Evolutionary conservation across 2,113 vertebrate genomes (phyloP).

Genomic region (Paramisgurnus dabryanus): DNA sequence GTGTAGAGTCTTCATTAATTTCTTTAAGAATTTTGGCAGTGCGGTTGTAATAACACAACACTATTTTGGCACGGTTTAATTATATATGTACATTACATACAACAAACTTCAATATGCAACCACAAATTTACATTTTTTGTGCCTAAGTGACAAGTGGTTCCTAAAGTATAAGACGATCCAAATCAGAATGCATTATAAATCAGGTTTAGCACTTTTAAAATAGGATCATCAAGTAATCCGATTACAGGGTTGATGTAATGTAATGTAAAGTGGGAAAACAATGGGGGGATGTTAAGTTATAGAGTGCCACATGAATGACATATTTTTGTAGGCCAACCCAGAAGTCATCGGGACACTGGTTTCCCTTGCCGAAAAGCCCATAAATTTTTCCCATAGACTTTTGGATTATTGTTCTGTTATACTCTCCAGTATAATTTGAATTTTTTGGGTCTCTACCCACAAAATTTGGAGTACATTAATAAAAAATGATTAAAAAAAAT

Average conservation of each 20-base stretch:
- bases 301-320: background rate
- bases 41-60: background rate
- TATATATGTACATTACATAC: background rate
- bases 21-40: background rate
- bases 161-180: slow-evolving; percentile 13
- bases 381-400: no score
- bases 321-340: no score
- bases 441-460: no score
- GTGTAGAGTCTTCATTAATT: no score
- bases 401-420: no score
- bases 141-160: background rate
- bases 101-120: background rate
- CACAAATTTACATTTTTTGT: background rate
- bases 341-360: no score
- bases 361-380: no score
- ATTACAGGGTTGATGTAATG: slow-evolving; percentile 71
- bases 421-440: no score
- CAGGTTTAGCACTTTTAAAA: slow-evolving; percentile 60
- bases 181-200: slow-evolving; percentile 64
- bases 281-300: background rate
- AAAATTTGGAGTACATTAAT: no score
- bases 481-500: no score
- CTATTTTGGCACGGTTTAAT: background rate
- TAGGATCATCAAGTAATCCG: slow-evolving; percentile 68
- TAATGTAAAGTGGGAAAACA: slow-evolving; percentile 6